These are phyloP conservation scores for Ypsolopha scabrella DNA, from an alignment of 2,888 invertebrate genomes.

Conservation along the genomic window DNA sequence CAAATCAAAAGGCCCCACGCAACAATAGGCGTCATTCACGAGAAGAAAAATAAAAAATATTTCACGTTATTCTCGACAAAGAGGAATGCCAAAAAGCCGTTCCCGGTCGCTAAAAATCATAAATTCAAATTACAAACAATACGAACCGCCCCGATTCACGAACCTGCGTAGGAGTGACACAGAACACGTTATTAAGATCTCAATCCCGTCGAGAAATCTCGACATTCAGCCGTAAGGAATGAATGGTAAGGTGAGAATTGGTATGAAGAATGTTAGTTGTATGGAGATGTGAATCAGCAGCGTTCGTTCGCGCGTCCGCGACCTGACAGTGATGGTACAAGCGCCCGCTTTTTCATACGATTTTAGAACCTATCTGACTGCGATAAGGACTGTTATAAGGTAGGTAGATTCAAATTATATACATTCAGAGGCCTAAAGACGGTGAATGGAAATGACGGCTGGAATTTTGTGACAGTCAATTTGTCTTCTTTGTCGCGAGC, in stretches of 20 bases:
- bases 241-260: slow-evolving; percentile 23
- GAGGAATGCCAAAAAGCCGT: neutral
- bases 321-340: no score
- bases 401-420: slow-evolving; percentile 12
- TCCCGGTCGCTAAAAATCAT: slow-evolving; percentile 27
- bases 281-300: slow-evolving; percentile 6
- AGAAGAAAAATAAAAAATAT: no score
- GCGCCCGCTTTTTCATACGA: no score
- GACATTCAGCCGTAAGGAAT: slow-evolving; percentile 7
- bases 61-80: no score
- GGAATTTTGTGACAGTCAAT: slow-evolving; percentile 31
- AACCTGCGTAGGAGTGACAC: slow-evolving; percentile 29
- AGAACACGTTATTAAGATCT: slow-evolving; percentile 42
- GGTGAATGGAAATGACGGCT: slow-evolving; percentile 36
- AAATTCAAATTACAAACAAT: slow-evolving; percentile 24
- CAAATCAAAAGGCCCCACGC: no score
- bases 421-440: slow-evolving; percentile 19
- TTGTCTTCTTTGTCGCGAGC: slow-evolving; percentile 18
- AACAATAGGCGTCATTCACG: no score
- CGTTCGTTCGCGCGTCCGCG: neutral
- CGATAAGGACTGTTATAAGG: no score
- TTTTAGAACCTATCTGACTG: no score
- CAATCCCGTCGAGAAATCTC: slow-evolving; percentile 12
- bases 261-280: slow-evolving; percentile 11
- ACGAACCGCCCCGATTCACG: slow-evolving; percentile 12